phyloP scores from a whole-genome alignment of 2,113 vertebrate genomes.

The Phycodurus eques region DNA sequence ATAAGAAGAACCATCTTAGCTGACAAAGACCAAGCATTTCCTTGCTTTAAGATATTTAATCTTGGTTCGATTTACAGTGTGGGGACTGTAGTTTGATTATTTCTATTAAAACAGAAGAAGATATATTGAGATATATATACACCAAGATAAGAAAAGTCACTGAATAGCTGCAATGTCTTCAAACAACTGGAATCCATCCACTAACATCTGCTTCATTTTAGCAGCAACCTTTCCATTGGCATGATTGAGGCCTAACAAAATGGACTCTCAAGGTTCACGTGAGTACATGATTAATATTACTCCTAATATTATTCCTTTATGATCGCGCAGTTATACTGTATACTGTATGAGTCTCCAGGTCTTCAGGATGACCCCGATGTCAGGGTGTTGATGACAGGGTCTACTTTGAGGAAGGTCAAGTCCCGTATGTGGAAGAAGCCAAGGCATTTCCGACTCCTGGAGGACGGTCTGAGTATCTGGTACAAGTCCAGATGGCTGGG shows the following conservation, averaged over 20 bases:
- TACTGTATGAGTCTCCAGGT: conserved; percentile 60
- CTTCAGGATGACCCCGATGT: conserved; percentile 77
- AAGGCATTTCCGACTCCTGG: conserved; percentile 86
- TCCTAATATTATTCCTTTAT: neutral
- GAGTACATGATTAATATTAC: conserved; percentile 41
- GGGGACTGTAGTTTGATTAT: too few relatives aligned
- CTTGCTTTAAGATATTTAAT: too few relatives aligned
- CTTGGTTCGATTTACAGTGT: too few relatives aligned
- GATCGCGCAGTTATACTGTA: neutral
- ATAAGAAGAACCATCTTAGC: too few relatives aligned
- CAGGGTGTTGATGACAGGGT: conserved; percentile 84
- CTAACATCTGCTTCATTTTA: conserved; percentile 33
- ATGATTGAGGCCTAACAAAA: conserved; percentile 20
- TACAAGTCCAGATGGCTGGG: conserved; percentile 85
- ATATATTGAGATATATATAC: too few relatives aligned
- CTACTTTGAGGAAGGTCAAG: conserved; percentile 86
- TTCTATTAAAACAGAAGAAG: too few relatives aligned
- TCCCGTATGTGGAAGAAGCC: conserved; percentile 89
- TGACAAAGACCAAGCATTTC: too few relatives aligned
- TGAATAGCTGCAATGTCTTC: neutral
- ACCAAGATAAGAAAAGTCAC: neutral
- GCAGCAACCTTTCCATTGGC: conserved; percentile 37
- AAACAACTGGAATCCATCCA: conserved; percentile 5
- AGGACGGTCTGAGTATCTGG: conserved; percentile 89
- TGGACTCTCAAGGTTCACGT: conserved; percentile 62